Base-by-base conservation (phyloP, 1,140 invertebrate species). In the Stenopsyche tienmushanensis region DNA sequence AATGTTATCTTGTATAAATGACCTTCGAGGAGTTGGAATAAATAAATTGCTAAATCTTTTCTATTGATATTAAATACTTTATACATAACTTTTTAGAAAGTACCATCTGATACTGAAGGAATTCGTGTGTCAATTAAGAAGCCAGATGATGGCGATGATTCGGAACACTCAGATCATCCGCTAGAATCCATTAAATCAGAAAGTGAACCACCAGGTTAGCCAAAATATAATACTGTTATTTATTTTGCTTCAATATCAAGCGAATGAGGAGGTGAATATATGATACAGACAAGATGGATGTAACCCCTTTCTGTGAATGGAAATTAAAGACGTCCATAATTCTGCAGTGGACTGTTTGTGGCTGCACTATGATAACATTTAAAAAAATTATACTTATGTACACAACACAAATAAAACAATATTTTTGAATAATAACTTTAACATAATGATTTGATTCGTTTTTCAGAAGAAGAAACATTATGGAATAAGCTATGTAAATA, bases 381-480 rank as follows among this genome's bases (percentile, higher is more conserved):
- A 52, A 20, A 20, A 10, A 13, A 52, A 23, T 52, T 52, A 21
- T 21, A 20, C 24, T 52, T 17, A 45, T 45, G 10, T 45, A 7
- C 18, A 45, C 18, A 45, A 45, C 5, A 23, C 34, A 23, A 21
- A n/a, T 23, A 7, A 20, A 21, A 21, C 17, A 25, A 26, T 52
- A 3, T 17, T 9, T 5, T 3, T 23, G 20, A 20, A 50, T 23
- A 23, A 21, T 20, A 50, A 20, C 3, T 50, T 20, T 3, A 50
- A 2, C 8, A 3, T 5, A 52, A 47, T 47, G 26, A 52, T 50
- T 52, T 24, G 21, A 25, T 60, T 53, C 44, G 34, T 63, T 65
- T 73, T 66, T 49, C 70, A 78, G 76, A 73, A 52, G 50, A 72
- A 54, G 78, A 79, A 57, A 77, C 78, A 3, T 63, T 63, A 26